These are phyloP conservation scores for Xenopus petersii DNA, from an alignment of 2,797 vertebrate species.

Conservation along the genomic window DNA sequence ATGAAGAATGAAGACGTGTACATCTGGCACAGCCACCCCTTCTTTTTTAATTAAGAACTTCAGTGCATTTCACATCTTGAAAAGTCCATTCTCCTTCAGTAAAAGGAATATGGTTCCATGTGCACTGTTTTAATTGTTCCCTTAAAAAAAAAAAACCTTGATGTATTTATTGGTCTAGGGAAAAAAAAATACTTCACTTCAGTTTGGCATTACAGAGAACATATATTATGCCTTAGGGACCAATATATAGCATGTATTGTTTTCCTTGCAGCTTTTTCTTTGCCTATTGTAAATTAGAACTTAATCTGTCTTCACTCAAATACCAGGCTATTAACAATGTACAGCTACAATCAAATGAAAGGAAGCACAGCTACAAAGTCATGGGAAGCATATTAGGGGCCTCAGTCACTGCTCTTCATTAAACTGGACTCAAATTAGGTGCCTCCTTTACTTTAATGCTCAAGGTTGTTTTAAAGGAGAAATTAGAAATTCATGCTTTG, in stretches of 20 bases:
- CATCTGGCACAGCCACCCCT: no score
- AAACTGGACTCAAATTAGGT: no score
- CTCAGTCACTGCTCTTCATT: no score
- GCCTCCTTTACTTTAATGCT: no score
- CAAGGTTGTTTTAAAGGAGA: no score
- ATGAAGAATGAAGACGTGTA: no score
- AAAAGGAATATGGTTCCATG: background rate
- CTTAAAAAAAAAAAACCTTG: background rate
- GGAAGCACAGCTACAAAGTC: no score
- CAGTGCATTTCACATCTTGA: no score
- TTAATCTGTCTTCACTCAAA: background rate
- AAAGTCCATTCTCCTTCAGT: background rate
- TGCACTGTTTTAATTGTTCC: background rate
- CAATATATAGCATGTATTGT: background rate
- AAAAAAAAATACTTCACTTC: background rate
- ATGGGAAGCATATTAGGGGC: no score
- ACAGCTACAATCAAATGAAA: no score
- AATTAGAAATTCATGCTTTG: no score
- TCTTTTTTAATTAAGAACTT: background rate
- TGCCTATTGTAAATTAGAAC: background rate
- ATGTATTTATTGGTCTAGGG: constrained; percentile 2
- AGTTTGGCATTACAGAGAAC: background rate
- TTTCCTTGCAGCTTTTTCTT: background rate
- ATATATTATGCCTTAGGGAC: background rate
- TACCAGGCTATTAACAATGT: no score